These are phyloP conservation scores for Polydrusus pterygomalis DNA, from an alignment of 2,888 invertebrate genomes.

Conservation along the genomic window DNA sequence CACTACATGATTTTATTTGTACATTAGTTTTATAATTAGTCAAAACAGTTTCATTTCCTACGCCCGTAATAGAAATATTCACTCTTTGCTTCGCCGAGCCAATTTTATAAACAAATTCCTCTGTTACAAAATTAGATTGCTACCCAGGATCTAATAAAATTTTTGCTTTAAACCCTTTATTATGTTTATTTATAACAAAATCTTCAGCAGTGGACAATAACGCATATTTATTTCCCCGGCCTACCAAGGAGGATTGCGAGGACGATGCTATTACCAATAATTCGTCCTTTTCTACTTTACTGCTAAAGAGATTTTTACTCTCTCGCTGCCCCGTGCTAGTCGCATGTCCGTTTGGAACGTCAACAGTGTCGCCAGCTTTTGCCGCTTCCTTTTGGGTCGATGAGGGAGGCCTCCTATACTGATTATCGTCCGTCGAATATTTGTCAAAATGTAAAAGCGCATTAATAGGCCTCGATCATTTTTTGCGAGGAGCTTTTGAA, in stretches of 20 bases:
- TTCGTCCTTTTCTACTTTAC: background rate
- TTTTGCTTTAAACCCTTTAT: background rate
- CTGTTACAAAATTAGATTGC: too few relatives aligned
- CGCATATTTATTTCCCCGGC: background rate
- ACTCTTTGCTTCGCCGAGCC: too few relatives aligned
- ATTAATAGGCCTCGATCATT: constrained; percentile 48
- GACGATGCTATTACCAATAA: background rate
- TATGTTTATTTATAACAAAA: background rate
- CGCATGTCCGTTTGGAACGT: background rate
- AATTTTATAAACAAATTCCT: background rate
- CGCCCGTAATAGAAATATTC: background rate
- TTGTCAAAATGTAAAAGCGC: constrained; percentile 10
- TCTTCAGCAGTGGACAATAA: background rate
- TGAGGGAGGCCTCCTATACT: background rate
- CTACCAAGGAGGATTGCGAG: background rate
- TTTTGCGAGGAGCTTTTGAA: constrained; percentile 36
- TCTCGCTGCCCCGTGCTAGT: background rate
- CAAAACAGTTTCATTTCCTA: constrained; percentile 11
- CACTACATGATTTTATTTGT: too few relatives aligned
- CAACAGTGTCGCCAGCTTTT: too few relatives aligned
- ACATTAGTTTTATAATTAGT: background rate
- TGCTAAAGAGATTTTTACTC: background rate
- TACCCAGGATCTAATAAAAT: too few relatives aligned
- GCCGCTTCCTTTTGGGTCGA: background rate
- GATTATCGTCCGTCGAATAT: background rate